phyloP scores from a whole-genome alignment of 2,113 vertebrate species.

The Cottus gobio region DNA sequence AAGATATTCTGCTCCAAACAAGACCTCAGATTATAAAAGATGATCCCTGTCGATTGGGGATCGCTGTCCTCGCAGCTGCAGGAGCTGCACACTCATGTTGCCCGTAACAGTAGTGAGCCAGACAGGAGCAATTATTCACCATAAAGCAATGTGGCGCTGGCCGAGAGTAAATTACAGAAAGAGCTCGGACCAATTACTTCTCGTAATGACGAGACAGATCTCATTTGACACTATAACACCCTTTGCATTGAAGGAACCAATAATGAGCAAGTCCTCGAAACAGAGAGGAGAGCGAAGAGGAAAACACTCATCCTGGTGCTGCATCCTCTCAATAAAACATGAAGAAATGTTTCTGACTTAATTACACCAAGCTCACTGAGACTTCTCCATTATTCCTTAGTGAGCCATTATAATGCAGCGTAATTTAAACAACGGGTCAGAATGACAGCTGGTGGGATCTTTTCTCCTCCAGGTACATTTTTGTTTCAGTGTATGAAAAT shows the following conservation, averaged over 20 bases:
- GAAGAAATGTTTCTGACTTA: constrained; percentile 40
- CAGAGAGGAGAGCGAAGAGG: constrained; percentile 27
- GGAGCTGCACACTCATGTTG: constrained; percentile 41
- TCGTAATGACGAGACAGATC: constrained; percentile 77
- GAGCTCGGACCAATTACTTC: constrained; percentile 76
- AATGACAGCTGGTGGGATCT: constrained; percentile 26
- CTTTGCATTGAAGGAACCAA: constrained; percentile 67
- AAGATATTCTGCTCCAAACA: constrained; percentile 26
- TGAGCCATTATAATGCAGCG: constrained; percentile 11
- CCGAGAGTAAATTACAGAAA: constrained; percentile 74
- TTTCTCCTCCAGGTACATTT: constrained; percentile 20
- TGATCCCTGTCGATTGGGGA: constrained; percentile 34
- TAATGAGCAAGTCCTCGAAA: constrained; percentile 72
- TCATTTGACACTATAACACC: constrained; percentile 75
- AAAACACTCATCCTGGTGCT: constrained; percentile 45
- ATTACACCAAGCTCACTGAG: constrained; percentile 29
- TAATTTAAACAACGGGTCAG: constrained; percentile 13
- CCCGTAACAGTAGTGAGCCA: constrained; percentile 64
- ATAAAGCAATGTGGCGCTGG: constrained; percentile 67
- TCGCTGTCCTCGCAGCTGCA: constrained; percentile 46
- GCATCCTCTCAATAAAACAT: constrained; percentile 58
- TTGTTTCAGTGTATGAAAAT: constrained; percentile 44
- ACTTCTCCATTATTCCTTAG: constrained; percentile 33
- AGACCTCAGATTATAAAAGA: constrained; percentile 40
- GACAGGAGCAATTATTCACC: constrained; percentile 78